Conservation (phyloP, 1,140 invertebrate species). For the Apis dorsata region DNA sequence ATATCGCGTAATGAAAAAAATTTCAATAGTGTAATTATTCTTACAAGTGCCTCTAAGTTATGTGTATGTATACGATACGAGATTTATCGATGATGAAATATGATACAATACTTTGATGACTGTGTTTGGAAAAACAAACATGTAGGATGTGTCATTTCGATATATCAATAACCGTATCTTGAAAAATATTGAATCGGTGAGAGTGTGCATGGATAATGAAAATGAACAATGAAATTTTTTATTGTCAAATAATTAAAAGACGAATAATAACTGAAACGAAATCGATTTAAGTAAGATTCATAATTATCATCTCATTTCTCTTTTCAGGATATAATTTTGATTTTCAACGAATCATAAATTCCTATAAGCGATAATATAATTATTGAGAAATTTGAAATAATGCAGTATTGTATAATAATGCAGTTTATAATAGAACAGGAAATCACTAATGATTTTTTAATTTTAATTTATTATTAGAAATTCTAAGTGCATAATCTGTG, state of each 20-base stretch:
- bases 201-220: background rate
- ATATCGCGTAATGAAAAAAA: slow-evolving; percentile 10
- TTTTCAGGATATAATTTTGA: background rate
- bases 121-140: slow-evolving; percentile 19
- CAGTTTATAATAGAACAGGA: background rate
- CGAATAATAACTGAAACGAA: too few relatives aligned
- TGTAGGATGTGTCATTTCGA: slow-evolving; percentile 2
- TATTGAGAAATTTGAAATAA: background rate
- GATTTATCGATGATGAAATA: background rate
- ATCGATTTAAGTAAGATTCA: background rate
- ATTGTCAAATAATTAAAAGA: background rate
- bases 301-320: too few relatives aligned
- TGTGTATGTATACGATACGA: background rate
- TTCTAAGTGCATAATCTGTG: background rate
- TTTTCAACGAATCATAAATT: background rate
- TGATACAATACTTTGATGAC: background rate
- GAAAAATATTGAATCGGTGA: background rate
- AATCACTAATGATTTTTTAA: background rate
- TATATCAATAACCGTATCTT: background rate
- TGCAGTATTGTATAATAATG: background rate
- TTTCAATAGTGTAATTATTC: background rate
- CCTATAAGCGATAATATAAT: background rate
- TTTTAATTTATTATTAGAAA: slow-evolving; percentile 15
- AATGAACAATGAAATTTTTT: background rate
- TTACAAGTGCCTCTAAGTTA: background rate